Percentiles rank a stretch among this genome's conserved stretches.
Conservation (phyloP, 2,797 vertebrate species). For the Pristis pectinata region DNA sequence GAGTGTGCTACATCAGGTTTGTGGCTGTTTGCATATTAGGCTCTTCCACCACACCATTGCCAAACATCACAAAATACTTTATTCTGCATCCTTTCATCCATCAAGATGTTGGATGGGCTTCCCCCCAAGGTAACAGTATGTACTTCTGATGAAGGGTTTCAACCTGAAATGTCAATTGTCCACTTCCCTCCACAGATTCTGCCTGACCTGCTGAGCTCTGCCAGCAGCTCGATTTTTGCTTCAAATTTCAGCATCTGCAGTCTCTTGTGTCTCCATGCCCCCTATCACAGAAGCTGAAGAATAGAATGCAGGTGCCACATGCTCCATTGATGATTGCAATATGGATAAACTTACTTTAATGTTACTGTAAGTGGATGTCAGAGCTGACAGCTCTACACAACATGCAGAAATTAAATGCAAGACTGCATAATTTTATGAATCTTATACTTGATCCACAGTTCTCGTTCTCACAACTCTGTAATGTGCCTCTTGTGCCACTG, state of each 20-base stretch:
- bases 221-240: too few species aligned
- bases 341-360: background rate
- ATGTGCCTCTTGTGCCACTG: background rate
- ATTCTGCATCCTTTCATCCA: too few species aligned
- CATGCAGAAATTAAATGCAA: background rate
- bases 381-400: background rate
- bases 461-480: background rate
- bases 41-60: too few species aligned
- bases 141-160: background rate
- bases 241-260: too few species aligned
- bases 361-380: background rate
- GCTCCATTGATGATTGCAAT: background rate
- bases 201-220: too few species aligned
- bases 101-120: too few species aligned
- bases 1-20: too few species aligned
- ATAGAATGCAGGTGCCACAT: background rate
- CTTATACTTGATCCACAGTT: background rate
- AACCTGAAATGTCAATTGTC: too few species aligned
- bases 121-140: background rate
- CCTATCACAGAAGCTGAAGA: background rate
- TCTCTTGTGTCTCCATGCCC: too few species aligned
- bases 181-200: too few species aligned
- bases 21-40: too few species aligned
- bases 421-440: background rate
- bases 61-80: too few species aligned